These are phyloP conservation scores for Rhincodon typus DNA, from an alignment of 2,797 vertebrate genomes.

Conservation along the genomic window DNA sequence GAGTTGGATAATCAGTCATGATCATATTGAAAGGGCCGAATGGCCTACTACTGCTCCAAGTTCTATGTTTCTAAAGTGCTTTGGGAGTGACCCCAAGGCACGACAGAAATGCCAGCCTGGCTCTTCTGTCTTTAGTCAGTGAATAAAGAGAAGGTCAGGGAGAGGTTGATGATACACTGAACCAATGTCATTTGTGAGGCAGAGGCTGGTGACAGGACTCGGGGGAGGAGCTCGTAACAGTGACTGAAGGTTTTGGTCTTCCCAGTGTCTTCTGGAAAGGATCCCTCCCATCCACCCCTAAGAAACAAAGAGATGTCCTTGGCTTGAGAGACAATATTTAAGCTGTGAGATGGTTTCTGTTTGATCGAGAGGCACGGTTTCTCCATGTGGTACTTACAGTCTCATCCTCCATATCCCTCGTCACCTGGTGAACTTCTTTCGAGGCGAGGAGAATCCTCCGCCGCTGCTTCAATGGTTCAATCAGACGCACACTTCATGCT, in stretches of 20 bases:
- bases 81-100: no score
- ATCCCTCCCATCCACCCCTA: background rate
- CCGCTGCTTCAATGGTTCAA: constrained; percentile 83
- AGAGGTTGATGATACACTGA: no score
- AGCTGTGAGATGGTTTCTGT: background rate
- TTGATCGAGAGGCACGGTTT: background rate
- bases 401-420: constrained; percentile 85
- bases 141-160: no score
- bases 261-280: no score
- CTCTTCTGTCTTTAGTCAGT: no score
- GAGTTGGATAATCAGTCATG: no score
- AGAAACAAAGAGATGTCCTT: background rate
- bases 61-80: no score
- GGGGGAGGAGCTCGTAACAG: background rate
- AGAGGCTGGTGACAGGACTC: background rate
- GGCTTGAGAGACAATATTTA: background rate
- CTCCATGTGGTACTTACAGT: constrained; percentile 63
- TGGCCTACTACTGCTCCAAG: no score
- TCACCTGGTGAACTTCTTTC: constrained; percentile 86
- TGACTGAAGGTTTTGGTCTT: background rate
- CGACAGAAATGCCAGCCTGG: no score
- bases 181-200: no score
- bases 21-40: no score
- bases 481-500: constrained; percentile 76
- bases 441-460: constrained; percentile 78